These are phyloP conservation scores for Gorilla gorilla DNA, from an alignment of 2,113 vertebrate species.

Conservation along the genomic window DNA sequence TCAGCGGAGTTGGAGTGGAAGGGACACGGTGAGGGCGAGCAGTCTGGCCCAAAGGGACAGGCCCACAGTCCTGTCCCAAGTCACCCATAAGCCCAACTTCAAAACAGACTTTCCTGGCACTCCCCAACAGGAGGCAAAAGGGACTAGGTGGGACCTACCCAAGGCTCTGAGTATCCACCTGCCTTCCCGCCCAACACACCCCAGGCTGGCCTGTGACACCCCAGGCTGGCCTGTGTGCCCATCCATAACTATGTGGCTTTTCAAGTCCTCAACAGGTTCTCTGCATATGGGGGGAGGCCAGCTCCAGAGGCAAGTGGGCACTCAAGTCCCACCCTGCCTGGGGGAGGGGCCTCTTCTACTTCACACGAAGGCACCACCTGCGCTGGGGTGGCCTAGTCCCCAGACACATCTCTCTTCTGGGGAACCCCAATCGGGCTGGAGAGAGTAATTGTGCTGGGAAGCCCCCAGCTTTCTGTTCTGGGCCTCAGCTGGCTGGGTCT, in stretches of 20 bases:
- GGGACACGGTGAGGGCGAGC: neutral
- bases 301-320: neutral
- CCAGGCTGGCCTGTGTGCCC: neutral
- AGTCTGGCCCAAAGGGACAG: neutral
- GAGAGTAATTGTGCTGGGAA: neutral
- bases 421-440: neutral
- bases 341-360: neutral
- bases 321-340: neutral
- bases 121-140: neutral
- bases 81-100: neutral
- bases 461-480: neutral
- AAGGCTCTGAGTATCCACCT: neutral
- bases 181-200: neutral
- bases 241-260: neutral
- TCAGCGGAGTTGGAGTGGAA: neutral
- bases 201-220: neutral
- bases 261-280: neutral
- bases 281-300: neutral
- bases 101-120: neutral
- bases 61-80: neutral
- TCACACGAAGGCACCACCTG: neutral
- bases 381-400: neutral
- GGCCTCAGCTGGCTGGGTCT: neutral
- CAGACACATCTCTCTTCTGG: neutral
- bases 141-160: neutral